These are phyloP conservation scores for Amblyopsis hoosieri DNA, from an alignment of 2,797 vertebrate species.

Conservation along the genomic window DNA sequence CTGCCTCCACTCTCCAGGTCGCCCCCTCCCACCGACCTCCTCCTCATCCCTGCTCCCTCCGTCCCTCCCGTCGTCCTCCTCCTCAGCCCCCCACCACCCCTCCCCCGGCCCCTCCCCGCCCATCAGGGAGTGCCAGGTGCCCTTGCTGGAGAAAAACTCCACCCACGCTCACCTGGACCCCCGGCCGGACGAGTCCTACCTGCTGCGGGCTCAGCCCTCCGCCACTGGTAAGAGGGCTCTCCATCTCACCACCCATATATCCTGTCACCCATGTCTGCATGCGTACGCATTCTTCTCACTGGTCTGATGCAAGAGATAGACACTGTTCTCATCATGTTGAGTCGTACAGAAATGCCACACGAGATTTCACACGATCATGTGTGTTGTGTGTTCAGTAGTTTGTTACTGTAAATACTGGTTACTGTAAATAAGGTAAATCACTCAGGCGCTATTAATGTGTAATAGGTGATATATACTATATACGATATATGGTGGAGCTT, in stretches of 20 bases:
- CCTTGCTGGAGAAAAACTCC: conserved; percentile 98
- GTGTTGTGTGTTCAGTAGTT: too few relatives aligned
- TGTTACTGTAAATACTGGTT: too few relatives aligned
- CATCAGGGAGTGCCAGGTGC: conserved; percentile 93
- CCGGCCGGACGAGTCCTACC: conserved; percentile 94
- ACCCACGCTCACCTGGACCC: conserved; percentile 98
- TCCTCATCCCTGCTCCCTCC: conserved; percentile 94
- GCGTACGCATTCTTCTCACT: too few relatives aligned
- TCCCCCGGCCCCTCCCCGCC: conserved; percentile 83
- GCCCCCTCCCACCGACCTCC: conserved; percentile 96
- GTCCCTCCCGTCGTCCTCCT: conserved; percentile 87
- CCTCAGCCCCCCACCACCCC: conserved; percentile 90
- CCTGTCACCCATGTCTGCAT: conserved; percentile 14
- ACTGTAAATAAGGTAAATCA: too few relatives aligned
- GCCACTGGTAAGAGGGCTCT: conserved; percentile 87
- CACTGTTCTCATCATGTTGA: too few relatives aligned
- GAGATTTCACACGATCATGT: too few relatives aligned
- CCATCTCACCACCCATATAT: conserved; percentile 4
- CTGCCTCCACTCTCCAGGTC: conserved; percentile 90
- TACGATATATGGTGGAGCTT: too few relatives aligned
- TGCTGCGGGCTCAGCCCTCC: conserved; percentile 91
- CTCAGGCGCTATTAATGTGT: too few relatives aligned
- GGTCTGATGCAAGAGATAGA: too few relatives aligned
- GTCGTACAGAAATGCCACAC: too few relatives aligned
- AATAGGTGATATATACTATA: too few relatives aligned